Percentiles rank a stretch among this genome's conserved stretches.
These are phyloP conservation scores for Platanista minor DNA, from an alignment of 2,113 vertebrate genomes.

Conservation along the genomic window DNA sequence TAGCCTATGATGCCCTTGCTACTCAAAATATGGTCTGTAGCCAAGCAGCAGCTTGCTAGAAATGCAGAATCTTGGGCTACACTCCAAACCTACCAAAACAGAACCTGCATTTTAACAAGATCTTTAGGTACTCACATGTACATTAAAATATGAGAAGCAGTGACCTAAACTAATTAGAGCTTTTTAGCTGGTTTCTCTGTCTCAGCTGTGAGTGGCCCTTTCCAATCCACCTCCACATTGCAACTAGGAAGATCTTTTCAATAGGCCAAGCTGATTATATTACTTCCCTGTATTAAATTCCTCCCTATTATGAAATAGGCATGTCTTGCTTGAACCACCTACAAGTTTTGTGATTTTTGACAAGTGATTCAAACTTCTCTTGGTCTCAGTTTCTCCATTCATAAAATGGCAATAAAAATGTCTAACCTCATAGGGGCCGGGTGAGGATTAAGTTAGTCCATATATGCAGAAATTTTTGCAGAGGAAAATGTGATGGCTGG, in stretches of 20 bases:
- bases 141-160: conserved; percentile 28
- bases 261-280: background rate
- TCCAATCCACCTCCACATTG: background rate
- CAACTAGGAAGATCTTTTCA: background rate
- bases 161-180: background rate
- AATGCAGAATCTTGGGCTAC: background rate
- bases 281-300: background rate
- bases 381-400: background rate
- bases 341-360: conserved; percentile 17
- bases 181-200: background rate
- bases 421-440: background rate
- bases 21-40: background rate
- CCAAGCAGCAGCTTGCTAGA: conserved; percentile 30
- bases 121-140: background rate
- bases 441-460: background rate
- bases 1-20: background rate
- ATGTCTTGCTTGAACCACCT: background rate
- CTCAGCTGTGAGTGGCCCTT: background rate
- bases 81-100: background rate
- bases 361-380: background rate
- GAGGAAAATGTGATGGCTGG: background rate
- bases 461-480: background rate
- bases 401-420: background rate
- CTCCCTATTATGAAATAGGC: background rate
- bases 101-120: conserved; percentile 12